Evolutionary conservation across 2,888 invertebrate genomes (phyloP).

Genomic region (Tipula confusa): DNA sequence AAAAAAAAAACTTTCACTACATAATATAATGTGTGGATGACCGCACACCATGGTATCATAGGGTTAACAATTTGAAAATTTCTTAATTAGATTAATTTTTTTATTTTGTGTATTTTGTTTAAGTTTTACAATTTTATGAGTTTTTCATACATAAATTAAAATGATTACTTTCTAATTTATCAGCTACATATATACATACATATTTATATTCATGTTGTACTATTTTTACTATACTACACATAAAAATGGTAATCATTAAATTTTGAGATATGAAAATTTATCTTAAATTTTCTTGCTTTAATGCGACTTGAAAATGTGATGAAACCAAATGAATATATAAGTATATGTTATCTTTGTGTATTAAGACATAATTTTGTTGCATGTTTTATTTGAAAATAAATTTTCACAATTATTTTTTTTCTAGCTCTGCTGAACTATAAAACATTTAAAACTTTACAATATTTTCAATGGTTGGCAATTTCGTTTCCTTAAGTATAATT

Average conservation of each 20-base stretch:
- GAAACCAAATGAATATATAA: neutral
- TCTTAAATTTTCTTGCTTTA: neutral
- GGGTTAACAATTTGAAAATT: neutral
- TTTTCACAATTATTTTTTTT: neutral
- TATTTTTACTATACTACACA: neutral
- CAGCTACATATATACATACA: neutral
- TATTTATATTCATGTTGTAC: too few species aligned
- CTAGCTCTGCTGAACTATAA: too few species aligned
- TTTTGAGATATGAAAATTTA: neutral
- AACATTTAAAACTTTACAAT: too few species aligned
- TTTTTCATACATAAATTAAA: neutral
- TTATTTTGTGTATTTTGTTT: neutral
- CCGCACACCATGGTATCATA: neutral
- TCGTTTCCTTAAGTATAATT: too few species aligned
- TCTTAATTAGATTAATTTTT: neutral
- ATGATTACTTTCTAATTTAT: slow-evolving; percentile 7
- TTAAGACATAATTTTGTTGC: neutral
- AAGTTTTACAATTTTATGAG: neutral
- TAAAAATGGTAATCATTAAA: neutral
- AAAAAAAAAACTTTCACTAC: neutral
- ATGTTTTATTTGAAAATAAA: neutral
- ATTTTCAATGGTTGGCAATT: too few species aligned
- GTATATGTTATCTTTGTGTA: neutral
- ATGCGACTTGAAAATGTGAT: neutral
- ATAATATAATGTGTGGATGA: neutral